phyloP scores from a whole-genome alignment of 1,140 invertebrate species.

The Scaptodrosophila lebanonensis region DNA sequence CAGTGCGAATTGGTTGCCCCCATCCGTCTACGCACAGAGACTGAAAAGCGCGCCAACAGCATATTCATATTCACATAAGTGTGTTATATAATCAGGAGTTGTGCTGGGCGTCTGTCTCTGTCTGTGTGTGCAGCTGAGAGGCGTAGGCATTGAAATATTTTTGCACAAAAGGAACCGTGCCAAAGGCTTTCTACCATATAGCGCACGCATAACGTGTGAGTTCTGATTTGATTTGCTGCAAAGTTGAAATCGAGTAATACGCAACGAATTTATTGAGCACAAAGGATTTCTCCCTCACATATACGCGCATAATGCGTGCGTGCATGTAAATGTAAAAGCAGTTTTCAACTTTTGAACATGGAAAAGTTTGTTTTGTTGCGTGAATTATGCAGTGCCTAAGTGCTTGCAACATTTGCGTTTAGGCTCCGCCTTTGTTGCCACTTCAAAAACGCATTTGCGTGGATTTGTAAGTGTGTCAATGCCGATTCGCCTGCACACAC shows the following conservation, averaged over 20 bases:
- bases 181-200: constrained; percentile 13
- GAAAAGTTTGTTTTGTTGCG: constrained; percentile 29
- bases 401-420: constrained; percentile 44
- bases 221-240: constrained; percentile 51
- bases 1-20: constrained; percentile 44
- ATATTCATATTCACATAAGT: too few relatives aligned
- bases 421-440: too few relatives aligned
- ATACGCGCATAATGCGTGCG: not conserved
- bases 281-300: constrained; percentile 35
- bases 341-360: too few relatives aligned
- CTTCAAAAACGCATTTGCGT: too few relatives aligned
- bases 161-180: constrained; percentile 17
- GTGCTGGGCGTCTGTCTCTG: too few relatives aligned
- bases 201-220: constrained; percentile 23
- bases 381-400: constrained; percentile 51
- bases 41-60: too few relatives aligned
- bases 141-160: constrained; percentile 1
- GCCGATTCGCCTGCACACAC: too few relatives aligned
- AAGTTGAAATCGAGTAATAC: constrained; percentile 17
- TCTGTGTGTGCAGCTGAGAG: constrained; percentile 34
- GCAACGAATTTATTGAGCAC: constrained; percentile 4
- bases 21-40: constrained; percentile 11
- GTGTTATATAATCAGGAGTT: too few relatives aligned
- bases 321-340: constrained; percentile 23
- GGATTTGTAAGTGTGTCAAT: too few relatives aligned